Evolutionary conservation across 2,113 vertebrate species (phyloP).

Genomic region (Delphinapterus leucas): DNA sequence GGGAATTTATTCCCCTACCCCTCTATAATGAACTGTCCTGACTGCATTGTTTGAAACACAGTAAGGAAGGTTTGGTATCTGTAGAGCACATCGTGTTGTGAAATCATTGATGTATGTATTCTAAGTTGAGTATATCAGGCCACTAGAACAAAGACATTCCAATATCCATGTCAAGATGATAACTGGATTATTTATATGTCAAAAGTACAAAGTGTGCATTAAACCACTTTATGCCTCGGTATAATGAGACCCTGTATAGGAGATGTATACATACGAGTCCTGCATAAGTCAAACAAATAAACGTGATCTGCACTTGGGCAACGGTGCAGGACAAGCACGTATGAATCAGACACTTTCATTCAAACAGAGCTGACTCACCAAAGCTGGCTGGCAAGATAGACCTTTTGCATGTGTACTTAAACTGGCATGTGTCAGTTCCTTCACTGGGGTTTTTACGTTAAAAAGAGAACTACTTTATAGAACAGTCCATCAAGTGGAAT

Average conservation of each 20-base stretch:
- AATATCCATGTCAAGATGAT: constrained; percentile 50
- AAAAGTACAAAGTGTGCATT: constrained; percentile 26
- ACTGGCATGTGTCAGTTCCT: background rate
- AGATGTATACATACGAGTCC: background rate
- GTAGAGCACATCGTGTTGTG: constrained; percentile 21
- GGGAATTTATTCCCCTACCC: background rate
- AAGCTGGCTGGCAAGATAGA: background rate
- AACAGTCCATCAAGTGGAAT: constrained; percentile 15
- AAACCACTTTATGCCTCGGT: background rate
- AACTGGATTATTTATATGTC: constrained; percentile 19
- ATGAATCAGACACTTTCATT: background rate
- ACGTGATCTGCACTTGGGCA: background rate
- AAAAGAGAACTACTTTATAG: constrained; percentile 37
- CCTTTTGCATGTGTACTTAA: background rate
- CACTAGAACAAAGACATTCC: background rate
- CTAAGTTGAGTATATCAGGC: background rate
- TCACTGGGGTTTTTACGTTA: background rate
- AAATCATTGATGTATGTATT: constrained; percentile 38
- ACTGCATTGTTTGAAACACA: background rate
- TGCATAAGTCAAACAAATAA: constrained; percentile 42
- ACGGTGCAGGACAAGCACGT: background rate
- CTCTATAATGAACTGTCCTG: background rate
- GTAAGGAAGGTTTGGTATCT: background rate
- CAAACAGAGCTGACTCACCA: background rate
- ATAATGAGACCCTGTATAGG: background rate